phyloP scores from a whole-genome alignment of 2,888 invertebrate genomes.

The Ellobium chinense region DNA sequence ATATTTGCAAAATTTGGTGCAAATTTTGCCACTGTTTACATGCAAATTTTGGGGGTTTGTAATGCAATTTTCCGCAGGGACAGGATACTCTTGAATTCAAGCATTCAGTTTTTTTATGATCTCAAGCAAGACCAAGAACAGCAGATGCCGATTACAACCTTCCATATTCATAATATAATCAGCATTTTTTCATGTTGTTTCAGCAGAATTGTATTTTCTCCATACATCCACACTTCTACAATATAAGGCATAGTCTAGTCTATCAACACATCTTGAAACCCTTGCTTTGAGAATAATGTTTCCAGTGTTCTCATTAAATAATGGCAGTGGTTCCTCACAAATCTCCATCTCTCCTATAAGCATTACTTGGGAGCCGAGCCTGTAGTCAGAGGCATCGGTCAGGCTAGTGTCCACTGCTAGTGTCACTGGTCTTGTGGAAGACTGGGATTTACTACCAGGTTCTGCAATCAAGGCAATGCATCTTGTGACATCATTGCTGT shows the following conservation, averaged over 20 bases:
- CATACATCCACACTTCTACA: neutral
- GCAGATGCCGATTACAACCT: too few species aligned
- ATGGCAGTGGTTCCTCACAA: neutral
- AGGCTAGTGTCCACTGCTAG: slow-evolving; percentile 13
- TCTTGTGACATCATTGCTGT: neutral
- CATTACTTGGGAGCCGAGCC: slow-evolving; percentile 11
- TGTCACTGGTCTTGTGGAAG: neutral
- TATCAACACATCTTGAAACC: slow-evolving; percentile 28
- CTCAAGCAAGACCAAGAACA: too few species aligned
- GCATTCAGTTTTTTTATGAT: too few species aligned
- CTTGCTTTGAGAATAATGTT: slow-evolving; percentile 15
- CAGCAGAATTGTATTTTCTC: slow-evolving; percentile 4
- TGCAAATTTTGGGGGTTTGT: too few species aligned
- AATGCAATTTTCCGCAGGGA: too few species aligned
- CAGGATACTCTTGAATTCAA: too few species aligned
- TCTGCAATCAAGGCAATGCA: neutral
- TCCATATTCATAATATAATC: too few species aligned
- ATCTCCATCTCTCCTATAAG: slow-evolving; percentile 31
- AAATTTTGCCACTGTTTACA: too few species aligned
- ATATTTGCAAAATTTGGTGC: too few species aligned
- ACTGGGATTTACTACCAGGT: neutral
- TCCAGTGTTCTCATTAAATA: neutral
- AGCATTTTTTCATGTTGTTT: too few species aligned
- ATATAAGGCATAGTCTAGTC: slow-evolving; percentile 29
- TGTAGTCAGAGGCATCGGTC: slow-evolving; percentile 4